Evolutionary conservation across 2,113 vertebrate genomes (phyloP).

Genomic region (Acanthochromis polyacanthus): DNA sequence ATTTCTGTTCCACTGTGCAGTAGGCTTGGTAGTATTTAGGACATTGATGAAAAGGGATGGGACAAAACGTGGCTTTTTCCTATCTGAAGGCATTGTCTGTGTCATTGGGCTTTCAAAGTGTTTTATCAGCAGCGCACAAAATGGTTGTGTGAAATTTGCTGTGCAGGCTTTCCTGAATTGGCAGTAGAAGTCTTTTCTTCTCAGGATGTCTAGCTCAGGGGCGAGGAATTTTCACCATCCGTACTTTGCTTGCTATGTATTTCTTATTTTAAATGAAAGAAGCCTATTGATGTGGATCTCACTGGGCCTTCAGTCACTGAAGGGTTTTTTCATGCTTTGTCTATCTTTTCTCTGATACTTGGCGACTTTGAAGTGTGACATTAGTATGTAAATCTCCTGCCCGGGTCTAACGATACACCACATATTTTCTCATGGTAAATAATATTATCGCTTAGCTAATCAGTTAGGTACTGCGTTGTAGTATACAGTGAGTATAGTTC

Average conservation of each 20-base stretch:
- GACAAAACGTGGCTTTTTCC: constrained; percentile 67
- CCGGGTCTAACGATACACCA: constrained; percentile 18
- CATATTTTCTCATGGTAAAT: constrained; percentile 25
- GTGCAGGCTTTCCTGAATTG: constrained; percentile 74
- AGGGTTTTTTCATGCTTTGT: constrained; percentile 59
- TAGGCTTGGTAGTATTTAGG: constrained; percentile 67
- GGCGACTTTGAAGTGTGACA: constrained; percentile 67
- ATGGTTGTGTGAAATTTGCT: constrained; percentile 78
- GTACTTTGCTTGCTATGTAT: constrained; percentile 60
- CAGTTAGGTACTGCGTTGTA: background rate
- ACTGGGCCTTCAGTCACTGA: constrained; percentile 56
- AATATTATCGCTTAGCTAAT: constrained; percentile 27
- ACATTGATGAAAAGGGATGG: constrained; percentile 70
- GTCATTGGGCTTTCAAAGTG: constrained; percentile 75
- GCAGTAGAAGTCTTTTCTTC: constrained; percentile 72
- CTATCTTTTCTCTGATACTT: constrained; percentile 49
- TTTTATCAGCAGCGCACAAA: constrained; percentile 80
- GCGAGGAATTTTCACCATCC: constrained; percentile 54
- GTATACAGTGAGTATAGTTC: background rate
- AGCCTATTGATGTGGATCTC: constrained; percentile 73
- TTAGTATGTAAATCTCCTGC: constrained; percentile 60
- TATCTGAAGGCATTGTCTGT: constrained; percentile 77
- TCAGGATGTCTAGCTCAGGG: constrained; percentile 75
- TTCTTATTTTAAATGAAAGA: constrained; percentile 75
- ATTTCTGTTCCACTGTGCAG: constrained; percentile 46